Evolutionary conservation across 2,113 vertebrate genomes (phyloP), one percentile per base, ranked within the genome.

Genomic region (Prolemur simus): DNA sequence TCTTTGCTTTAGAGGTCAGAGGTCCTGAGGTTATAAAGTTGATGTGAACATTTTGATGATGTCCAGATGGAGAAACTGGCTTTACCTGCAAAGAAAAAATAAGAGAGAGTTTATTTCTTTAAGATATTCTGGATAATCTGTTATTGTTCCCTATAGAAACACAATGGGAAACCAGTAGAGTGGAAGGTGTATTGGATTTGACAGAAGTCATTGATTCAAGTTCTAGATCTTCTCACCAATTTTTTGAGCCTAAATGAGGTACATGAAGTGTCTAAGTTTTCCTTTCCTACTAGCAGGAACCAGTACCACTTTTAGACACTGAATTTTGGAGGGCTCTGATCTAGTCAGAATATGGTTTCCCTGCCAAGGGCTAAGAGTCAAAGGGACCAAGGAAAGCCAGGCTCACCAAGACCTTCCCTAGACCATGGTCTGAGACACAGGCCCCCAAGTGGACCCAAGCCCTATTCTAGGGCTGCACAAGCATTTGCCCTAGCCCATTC

Each of bases 1-100:
- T 97, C 91, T 96, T 86, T 94, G 34, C 85, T 47, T 93, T 91
- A 94, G 66, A 96, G 85, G 82, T 96, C 81, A 96, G 77, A 92
- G 87, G 80, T 85, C 45, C 58, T 86, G 89, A 92, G 88, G 92
- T 95, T 88, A 83, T 77, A 94, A 93, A 88, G 88, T 73, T 94
- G 73, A 89, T 92, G 37, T 66, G 90, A 96, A 73, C 17, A 60
- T 90, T 95, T 49, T 73, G 64, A 71, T 94, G 34, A 89, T 85
- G 42, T 71, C 49, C 71, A 76, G 73, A 89, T 52, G 49, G 32
- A 87, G n/a, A 96, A 95, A 6, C 5, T 23, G 74, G 37, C 3
- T 77, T 92, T 82, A 68, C 27, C 32, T 78, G 32, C 18, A 64
- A 45, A 96, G 80, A 95, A 95, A 89, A 94, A 3, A 45, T 37